A percentile compares a stretch with the other conserved stretches of the same genome.
Conservation (phyloP, 2,888 invertebrate species). For the Conistra vaccinii region DNA sequence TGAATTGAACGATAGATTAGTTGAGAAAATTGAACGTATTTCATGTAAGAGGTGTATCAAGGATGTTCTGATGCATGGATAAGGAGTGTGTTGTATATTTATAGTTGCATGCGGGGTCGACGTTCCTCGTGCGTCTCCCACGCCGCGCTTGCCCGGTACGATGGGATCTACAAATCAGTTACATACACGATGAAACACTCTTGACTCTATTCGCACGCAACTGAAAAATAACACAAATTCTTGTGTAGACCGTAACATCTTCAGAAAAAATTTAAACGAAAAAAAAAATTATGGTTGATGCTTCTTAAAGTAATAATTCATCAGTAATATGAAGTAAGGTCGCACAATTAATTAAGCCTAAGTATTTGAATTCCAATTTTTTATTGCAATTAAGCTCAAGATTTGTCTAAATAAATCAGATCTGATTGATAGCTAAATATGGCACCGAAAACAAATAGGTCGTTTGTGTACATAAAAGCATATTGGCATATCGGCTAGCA, state of each 20-base stretch:
- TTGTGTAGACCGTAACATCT: neutral
- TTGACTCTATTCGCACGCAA: conserved; percentile 67
- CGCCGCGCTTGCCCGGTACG: conserved; percentile 77
- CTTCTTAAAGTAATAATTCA: conserved; percentile 18
- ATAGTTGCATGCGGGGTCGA: conserved; percentile 88
- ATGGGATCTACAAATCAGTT: conserved; percentile 80
- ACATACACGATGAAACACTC: conserved; percentile 64
- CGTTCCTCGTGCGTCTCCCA: conserved; percentile 86
- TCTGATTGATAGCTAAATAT: conserved; percentile 65
- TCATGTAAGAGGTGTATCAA: conserved; percentile 70
- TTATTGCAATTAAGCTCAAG: conserved; percentile 57
- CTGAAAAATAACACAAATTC: conserved; percentile 38
- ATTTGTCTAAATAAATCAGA: conserved; percentile 62
- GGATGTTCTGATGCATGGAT: conserved; percentile 80
- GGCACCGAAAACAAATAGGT: conserved; percentile 59
- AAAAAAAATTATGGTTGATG: conserved; percentile 2
- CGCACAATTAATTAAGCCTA: conserved; percentile 40
- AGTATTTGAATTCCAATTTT: conserved; percentile 51
- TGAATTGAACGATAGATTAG: conserved; percentile 7
- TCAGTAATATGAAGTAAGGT: conserved; percentile 20
- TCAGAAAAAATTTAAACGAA: neutral
- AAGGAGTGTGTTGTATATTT: conserved; percentile 84
- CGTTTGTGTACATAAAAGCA: conserved; percentile 42
- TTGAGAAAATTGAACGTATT: conserved; percentile 37
- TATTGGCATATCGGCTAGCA: conserved; percentile 56